These are phyloP conservation scores for Leistus spinibarbis DNA, from an alignment of 2,888 invertebrate species.

Conservation along the genomic window DNA sequence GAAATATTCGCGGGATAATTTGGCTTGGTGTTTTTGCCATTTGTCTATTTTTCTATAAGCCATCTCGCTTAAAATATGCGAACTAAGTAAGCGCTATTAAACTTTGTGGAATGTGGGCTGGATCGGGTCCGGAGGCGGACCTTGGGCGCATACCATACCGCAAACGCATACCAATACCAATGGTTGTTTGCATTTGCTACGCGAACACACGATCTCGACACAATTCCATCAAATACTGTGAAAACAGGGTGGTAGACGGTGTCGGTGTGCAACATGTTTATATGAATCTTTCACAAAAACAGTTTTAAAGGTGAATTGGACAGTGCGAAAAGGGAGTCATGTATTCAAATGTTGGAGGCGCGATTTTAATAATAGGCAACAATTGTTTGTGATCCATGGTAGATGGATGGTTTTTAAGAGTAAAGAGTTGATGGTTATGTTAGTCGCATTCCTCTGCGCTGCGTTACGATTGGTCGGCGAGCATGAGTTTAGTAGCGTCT, in stretches of 20 bases:
- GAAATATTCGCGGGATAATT: not conserved
- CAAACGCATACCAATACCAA: constrained; percentile 49
- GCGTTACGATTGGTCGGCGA: constrained; percentile 44
- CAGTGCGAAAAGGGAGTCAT: not conserved
- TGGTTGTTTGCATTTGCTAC: constrained; percentile 42
- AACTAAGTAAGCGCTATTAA: constrained; percentile 52
- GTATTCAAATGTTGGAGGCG: not conserved
- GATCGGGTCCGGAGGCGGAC: constrained; percentile 48
- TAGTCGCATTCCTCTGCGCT: constrained; percentile 54
- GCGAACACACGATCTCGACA: too few relatives aligned
- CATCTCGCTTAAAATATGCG: constrained; percentile 48
- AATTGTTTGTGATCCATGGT: not conserved
- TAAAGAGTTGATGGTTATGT: constrained; percentile 42
- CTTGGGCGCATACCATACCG: constrained; percentile 52
- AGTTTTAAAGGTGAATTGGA: not conserved
- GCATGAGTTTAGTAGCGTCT: constrained; percentile 65
- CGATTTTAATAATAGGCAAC: not conserved
- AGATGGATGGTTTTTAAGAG: not conserved
- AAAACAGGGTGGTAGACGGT: not conserved
- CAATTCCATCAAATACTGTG: constrained; percentile 39
- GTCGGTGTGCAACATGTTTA: not conserved
- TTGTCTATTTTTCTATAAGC: constrained; percentile 19
- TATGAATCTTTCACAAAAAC: not conserved
- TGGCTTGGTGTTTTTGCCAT: constrained; percentile 24
- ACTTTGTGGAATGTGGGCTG: constrained; percentile 53